A percentile compares a stretch with the other conserved stretches of the same genome.
These are phyloP conservation scores for Sanderia malayensis DNA, from an alignment of 30 jellyfish, hydroid and myxozoan species.

Conservation along the genomic window DNA sequence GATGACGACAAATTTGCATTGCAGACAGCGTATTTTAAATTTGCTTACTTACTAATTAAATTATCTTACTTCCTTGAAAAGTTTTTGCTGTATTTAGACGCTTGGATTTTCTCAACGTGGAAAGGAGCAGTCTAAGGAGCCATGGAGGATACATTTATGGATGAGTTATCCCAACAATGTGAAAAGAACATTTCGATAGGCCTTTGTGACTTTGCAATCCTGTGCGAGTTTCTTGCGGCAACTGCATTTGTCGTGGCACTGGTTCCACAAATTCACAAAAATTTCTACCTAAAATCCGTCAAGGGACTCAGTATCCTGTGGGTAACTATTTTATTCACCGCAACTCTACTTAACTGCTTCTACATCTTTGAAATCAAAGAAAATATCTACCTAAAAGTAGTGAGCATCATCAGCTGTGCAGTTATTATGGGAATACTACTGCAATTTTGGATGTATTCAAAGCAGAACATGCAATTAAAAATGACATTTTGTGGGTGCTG, in stretches of 20 bases:
- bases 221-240: slow-evolving; percentile 34
- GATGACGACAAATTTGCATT: no score
- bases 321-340: slow-evolving; percentile 38
- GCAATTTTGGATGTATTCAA: slow-evolving; percentile 58
- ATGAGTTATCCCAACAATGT: neutral
- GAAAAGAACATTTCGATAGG: neutral
- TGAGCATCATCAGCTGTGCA: slow-evolving; percentile 7
- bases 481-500: slow-evolving; percentile 33
- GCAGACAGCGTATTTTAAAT: no score
- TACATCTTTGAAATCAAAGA: slow-evolving; percentile 20
- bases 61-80: no score
- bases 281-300: slow-evolving; percentile 30
- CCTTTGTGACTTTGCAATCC: slow-evolving; percentile 30
- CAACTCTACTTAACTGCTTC: slow-evolving; percentile 31
- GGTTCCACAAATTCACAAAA: slow-evolving; percentile 46
- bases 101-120: no score
- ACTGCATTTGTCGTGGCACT: slow-evolving; percentile 28
- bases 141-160: neutral
- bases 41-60: no score
- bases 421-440: slow-evolving; percentile 9
- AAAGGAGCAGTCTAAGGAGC: no score
- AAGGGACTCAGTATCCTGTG: slow-evolving; percentile 36
- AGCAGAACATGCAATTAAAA: slow-evolving; percentile 30
- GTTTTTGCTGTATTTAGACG: no score
- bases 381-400: slow-evolving; percentile 27